Base-by-base conservation (phyloP, 2,113 vertebrate species). In the Suricata suricatta region DNA sequence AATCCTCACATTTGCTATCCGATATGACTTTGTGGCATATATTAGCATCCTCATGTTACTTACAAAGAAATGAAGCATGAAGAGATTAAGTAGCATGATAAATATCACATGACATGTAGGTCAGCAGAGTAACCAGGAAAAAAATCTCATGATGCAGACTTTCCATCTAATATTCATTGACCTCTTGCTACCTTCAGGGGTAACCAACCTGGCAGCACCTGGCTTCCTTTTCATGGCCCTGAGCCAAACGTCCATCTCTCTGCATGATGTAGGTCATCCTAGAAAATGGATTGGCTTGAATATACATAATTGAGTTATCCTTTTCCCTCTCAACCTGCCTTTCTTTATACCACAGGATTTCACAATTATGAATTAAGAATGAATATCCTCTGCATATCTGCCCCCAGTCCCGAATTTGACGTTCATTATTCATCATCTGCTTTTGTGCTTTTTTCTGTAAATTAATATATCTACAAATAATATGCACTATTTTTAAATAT, bases 1-100 rank as follows among this genome's bases (percentile, higher is more conserved):
- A 97, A 97, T 54, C 50, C 50, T 71, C 88, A 52, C 64, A 71
- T 96, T 86, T 80, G 83, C 63, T 89, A 94, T 90, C 87, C 68
- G 35, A 93, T 44, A 71, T 77, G 66, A 64, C 80, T 97, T 79
- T 29, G 72, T 84, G 66, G 86, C 21, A 38, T 69, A 35, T 60
- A 33, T 90, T 92, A 38, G 35, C 44, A 82, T 80, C 71, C 66
- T 27, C 12, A 54, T 66, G 54, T 74, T 95, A 95, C 89, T 91
- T 93, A 82, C 50, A 68, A 95, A 93, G 82, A 97, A 96, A 69
- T 44, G 82, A 93, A 95, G 93, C 96, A 19, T 33, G 52, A 69
- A 76, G 85, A 91, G 88, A 96, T 97, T 80, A 91, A 91, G 31
- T 66, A 68, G 57, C 41, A 16, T 33, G 91, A 91, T 82, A 83